Evolutionary conservation across 30 jellyfish, hydroid and myxozoan species (phyloP).

Genomic region (Pelagia noctiluca): DNA sequence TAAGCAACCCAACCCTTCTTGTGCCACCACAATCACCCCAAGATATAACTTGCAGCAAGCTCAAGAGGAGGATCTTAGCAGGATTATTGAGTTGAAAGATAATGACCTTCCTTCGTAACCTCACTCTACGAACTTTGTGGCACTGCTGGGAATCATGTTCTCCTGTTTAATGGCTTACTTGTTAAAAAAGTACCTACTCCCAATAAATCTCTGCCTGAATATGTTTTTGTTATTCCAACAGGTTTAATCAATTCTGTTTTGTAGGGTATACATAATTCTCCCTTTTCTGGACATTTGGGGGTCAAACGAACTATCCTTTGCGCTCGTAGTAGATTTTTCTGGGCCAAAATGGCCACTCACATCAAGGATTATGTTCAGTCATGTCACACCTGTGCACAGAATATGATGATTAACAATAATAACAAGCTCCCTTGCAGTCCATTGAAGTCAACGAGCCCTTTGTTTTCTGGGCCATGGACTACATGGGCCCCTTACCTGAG

Average conservation of each 20-base stretch:
- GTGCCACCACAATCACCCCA: constrained; percentile 13
- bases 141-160: neutral
- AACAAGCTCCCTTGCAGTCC: constrained; percentile 38
- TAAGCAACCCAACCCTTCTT: neutral
- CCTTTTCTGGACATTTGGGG: neutral
- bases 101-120: constrained; percentile 15
- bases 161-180: neutral
- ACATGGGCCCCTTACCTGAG: constrained; percentile 60
- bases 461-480: constrained; percentile 60
- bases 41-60: constrained; percentile 21
- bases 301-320: neutral
- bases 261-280: neutral
- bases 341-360: constrained; percentile 14
- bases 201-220: neutral
- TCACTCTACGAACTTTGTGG: constrained; percentile 12
- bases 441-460: constrained; percentile 28
- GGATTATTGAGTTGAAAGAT: constrained; percentile 18
- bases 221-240: neutral
- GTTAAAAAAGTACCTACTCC: neutral
- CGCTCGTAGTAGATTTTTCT: neutral
- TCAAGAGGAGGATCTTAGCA: constrained; percentile 20
- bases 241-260: neutral
- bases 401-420: neutral
- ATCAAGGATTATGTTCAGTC: constrained; percentile 2
- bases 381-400: constrained; percentile 28